A percentile compares a stretch with the other conserved stretches of the same genome.
Conservation (phyloP, 2,113 vertebrate genomes). For the Phylloscopus trochilus region DNA sequence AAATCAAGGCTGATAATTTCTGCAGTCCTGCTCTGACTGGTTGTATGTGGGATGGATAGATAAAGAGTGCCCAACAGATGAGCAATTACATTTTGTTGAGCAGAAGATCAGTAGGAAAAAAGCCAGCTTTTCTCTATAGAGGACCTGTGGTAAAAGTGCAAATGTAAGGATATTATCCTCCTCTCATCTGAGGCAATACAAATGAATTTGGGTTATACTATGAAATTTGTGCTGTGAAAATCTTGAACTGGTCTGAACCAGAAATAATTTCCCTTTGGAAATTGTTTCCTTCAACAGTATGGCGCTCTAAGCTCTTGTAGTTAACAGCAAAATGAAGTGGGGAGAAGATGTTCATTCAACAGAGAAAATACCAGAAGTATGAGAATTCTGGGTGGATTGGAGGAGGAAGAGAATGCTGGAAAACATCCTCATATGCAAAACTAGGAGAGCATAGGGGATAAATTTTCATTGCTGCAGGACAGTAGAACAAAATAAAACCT, state of each 20-base stretch:
- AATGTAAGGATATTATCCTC: neutral
- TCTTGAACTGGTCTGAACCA: neutral
- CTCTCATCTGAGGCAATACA: neutral
- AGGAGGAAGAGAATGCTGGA: neutral
- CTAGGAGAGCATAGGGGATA: neutral
- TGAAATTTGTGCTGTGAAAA: neutral
- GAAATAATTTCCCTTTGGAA: neutral
- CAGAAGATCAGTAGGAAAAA: neutral
- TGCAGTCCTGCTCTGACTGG: neutral
- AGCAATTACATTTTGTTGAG: neutral
- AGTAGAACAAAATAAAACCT: neutral
- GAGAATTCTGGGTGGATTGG: neutral
- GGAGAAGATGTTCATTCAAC: neutral
- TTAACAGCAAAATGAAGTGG: neutral
- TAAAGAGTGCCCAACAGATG: neutral
- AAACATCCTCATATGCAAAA: rapidly evolving
- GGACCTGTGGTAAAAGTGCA: neutral
- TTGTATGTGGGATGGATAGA: too few species aligned
- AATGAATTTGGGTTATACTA: neutral
- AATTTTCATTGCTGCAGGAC: neutral
- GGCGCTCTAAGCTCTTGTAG: neutral
- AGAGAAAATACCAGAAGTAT: neutral
- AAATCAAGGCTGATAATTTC: neutral
- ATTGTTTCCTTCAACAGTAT: neutral
- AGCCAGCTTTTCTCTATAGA: neutral